These are phyloP conservation scores for Pocillopora verrucosa DNA, from an alignment of 64 coral and sea anemone species.

Conservation along the genomic window DNA sequence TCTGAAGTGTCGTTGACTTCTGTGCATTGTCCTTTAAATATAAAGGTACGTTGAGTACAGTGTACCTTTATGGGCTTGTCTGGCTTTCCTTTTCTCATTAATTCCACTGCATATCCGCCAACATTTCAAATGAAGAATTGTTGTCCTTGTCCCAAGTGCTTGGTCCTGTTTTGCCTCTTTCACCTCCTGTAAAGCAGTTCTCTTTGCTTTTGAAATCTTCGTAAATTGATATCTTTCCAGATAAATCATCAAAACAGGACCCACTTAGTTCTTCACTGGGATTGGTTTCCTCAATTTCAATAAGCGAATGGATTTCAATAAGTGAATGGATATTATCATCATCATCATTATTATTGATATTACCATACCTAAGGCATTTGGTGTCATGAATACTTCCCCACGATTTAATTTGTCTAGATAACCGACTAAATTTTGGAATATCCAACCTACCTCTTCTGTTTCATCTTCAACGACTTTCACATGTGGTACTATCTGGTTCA, in stretches of 20 bases:
- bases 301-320: neutral
- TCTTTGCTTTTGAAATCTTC: neutral
- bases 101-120: conserved; percentile 14
- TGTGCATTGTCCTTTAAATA: too few relatives aligned
- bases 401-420: too few relatives aligned
- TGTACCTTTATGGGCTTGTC: too few relatives aligned
- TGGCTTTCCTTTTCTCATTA: neutral
- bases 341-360: too few relatives aligned
- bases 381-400: too few relatives aligned
- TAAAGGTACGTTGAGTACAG: too few relatives aligned
- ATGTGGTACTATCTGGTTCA: neutral
- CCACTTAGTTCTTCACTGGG: neutral
- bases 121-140: neutral
- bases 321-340: neutral
- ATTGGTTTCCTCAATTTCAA: neutral
- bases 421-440: too few relatives aligned
- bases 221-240: conserved; percentile 16
- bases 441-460: too few relatives aligned
- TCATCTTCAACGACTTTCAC: too few relatives aligned
- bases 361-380: too few relatives aligned
- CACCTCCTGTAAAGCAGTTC: neutral
- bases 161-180: neutral
- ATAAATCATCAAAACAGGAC: conserved; percentile 38
- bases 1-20: neutral
- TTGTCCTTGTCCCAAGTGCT: neutral